Base-by-base conservation (phyloP, 2,888 invertebrate genomes). In the Loripinus fragilis region DNA sequence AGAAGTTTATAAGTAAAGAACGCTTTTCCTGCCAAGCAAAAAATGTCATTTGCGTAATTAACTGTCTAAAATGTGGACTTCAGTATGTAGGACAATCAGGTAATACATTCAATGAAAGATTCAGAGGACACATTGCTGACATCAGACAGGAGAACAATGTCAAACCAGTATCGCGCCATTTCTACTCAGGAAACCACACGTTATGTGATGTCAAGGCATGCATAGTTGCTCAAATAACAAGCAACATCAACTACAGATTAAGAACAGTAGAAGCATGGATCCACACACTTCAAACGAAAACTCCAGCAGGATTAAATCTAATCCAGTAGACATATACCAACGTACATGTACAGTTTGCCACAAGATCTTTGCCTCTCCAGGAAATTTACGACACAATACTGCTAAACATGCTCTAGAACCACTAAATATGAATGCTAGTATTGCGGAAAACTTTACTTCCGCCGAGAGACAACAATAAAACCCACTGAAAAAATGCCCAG, bases 21-120 rank as follows among this genome's bases (percentile, higher is more conserved):
- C 1, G 33, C 1, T 60, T 60, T 23, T 15, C 3, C 30, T 60
- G 60, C 60, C 30, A 33, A 60, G 15, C 60, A 2, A 60, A 30
- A 52, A 60, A 60, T 33, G 33, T 60, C 17, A 60, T 60, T 20
- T 60, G 17, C 33, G 60, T 60, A 1, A 60, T 60, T 15, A 60
- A 20, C 23, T 60, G 60, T 20, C 30, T 33, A 33, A 60, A 60
- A 60, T 60, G 60, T 33, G 8, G 60, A 30, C 60, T 60, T 20
- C 60, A 60, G 17, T 60, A 60, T 60, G 60, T 60, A 30, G 60
- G 33, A 30, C 60, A 60, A 20, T 60, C 60, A 33, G 60, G 12
- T 2, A 60, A 60, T 8, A 60, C 33, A 12, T 33, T 33, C 17
- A 60, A 33, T 20, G 33, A 60, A 60, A 12, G 60, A 1, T 33